These are phyloP conservation scores for Hirtodrosophila confusa DNA, from an alignment of 2,888 invertebrate genomes.

Conservation along the genomic window DNA sequence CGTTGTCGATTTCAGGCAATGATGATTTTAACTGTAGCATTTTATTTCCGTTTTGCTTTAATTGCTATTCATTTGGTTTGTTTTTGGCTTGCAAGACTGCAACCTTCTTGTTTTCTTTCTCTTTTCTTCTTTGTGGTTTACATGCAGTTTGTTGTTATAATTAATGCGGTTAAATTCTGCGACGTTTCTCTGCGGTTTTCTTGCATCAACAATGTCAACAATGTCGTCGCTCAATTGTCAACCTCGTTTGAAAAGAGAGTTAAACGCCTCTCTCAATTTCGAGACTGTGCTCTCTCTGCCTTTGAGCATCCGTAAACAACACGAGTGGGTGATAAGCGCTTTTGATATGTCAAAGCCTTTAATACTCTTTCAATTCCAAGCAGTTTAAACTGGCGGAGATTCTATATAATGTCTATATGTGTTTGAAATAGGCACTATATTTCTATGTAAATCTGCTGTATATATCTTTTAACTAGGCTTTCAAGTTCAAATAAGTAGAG, in stretches of 20 bases:
- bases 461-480: too few species aligned
- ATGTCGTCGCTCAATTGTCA: slow-evolving; percentile 1
- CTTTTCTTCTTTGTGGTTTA: slow-evolving; percentile 6
- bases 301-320: slow-evolving; percentile 11
- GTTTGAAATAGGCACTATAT: too few species aligned
- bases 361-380: slow-evolving; percentile 10
- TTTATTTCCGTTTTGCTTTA: slow-evolving; percentile 45
- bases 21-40: slow-evolving; percentile 12
- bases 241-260: slow-evolving; percentile 5
- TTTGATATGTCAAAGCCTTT: slow-evolving; percentile 1
- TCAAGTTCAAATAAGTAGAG: too few species aligned
- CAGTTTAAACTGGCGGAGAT: too few species aligned
- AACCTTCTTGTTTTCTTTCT: slow-evolving; percentile 33
- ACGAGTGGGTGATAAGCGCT: neutral
- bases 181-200: slow-evolving; percentile 19
- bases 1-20: slow-evolving; percentile 16
- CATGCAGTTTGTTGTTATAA: slow-evolving; percentile 18
- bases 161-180: slow-evolving; percentile 19
- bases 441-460: too few species aligned
- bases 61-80: slow-evolving; percentile 27
- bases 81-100: slow-evolving; percentile 4
- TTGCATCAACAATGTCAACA: slow-evolving; percentile 7
- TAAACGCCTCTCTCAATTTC: neutral
- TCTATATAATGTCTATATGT: too few species aligned
- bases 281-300: neutral